A percentile compares a stretch with the other conserved stretches of the same genome.
Conservation (phyloP, 1,140 invertebrate genomes). For the Conopomorpha cramerella region DNA sequence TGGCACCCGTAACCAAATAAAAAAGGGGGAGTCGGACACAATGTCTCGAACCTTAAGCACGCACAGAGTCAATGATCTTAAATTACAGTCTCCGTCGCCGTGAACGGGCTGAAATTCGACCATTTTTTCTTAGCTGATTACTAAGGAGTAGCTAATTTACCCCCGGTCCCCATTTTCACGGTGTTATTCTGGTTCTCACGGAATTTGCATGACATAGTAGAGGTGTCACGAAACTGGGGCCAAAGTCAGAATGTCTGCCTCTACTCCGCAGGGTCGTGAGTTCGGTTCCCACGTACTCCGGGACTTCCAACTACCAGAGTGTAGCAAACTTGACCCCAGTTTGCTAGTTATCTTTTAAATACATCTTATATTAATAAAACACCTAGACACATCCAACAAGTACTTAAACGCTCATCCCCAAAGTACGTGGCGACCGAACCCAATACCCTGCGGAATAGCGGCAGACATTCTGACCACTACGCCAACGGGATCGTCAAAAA, state of each 20-base stretch:
- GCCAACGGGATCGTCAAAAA: neutral
- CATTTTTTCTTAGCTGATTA: conserved; percentile 56
- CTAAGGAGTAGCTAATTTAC: conserved; percentile 45
- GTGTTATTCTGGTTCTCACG: neutral
- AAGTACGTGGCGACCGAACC: no score
- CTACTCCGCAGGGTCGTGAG: no score
- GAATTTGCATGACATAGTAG: neutral
- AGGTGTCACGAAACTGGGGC: neutral
- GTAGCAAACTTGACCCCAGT: neutral
- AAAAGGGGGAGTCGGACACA: conserved; percentile 13
- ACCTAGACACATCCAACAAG: no score
- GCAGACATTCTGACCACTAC: no score
- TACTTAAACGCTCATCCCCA: no score
- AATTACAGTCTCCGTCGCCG: conserved; percentile 54
- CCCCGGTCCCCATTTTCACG: conserved; percentile 21
- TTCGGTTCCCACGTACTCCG: neutral
- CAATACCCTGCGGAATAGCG: no score
- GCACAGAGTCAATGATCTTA: conserved; percentile 41
- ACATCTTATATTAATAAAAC: neutral
- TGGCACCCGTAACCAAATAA: conserved; percentile 13
- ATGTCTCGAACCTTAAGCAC: conserved; percentile 8
- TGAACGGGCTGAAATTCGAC: conserved; percentile 43
- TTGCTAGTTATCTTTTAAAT: neutral
- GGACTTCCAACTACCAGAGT: no score
- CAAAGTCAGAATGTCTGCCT: neutral